phyloP scores from a whole-genome alignment of 92 coral and sea anemone species.

The Epizoanthus illoricatus region DNA sequence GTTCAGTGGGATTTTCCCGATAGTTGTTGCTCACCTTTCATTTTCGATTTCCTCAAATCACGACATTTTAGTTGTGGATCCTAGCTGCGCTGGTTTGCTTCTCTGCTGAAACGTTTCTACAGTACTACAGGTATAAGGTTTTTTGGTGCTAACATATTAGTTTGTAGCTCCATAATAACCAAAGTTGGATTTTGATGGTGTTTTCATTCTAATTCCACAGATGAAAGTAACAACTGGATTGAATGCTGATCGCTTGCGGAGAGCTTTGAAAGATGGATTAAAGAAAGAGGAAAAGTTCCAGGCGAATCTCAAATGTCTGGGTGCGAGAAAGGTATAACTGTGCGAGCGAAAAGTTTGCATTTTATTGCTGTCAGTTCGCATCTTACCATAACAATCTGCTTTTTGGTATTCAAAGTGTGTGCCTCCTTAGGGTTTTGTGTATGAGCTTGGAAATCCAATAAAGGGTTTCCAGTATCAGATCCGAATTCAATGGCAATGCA shows the following conservation, averaged over 20 bases:
- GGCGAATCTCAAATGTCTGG: constrained; percentile 75
- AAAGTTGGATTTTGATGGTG: neutral
- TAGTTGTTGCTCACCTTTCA: constrained; percentile 18
- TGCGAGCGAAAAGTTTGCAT: neutral
- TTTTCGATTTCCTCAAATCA: constrained; percentile 1
- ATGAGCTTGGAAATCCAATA: too few species aligned
- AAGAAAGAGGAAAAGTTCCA: constrained; percentile 77
- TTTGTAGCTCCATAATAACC: too few species aligned
- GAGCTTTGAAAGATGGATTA: constrained; percentile 84
- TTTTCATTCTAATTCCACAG: constrained; percentile 35
- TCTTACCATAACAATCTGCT: neutral
- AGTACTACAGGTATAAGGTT: constrained; percentile 45
- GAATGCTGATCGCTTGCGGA: constrained; percentile 79
- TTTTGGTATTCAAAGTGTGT: too few species aligned
- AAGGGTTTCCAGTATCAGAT: too few species aligned
- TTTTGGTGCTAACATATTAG: too few species aligned
- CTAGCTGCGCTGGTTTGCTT: constrained; percentile 54
- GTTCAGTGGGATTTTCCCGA: constrained; percentile 21
- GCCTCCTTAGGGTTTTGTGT: too few species aligned
- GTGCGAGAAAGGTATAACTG: constrained; percentile 70
- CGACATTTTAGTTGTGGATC: constrained; percentile 43
- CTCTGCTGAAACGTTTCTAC: constrained; percentile 52
- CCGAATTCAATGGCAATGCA: too few species aligned
- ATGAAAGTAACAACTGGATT: constrained; percentile 84
- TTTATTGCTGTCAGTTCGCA: neutral